Conservation (phyloP, 2,888 invertebrate species). For the Cantharis flavilabris region DNA sequence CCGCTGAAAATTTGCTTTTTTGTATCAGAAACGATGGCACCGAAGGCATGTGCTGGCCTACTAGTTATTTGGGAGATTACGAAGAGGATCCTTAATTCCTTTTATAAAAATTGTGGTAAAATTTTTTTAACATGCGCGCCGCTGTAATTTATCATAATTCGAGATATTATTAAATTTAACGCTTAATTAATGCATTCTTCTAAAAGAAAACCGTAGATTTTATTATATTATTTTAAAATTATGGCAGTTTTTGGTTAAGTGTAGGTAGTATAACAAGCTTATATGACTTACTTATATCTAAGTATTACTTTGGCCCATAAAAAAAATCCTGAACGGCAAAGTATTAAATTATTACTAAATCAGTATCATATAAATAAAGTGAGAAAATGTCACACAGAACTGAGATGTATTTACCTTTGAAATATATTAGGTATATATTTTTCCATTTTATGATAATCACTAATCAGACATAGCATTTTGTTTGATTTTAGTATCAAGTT, state of each 20-base stretch:
- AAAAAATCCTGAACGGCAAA: neutral
- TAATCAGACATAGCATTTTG: too few species aligned
- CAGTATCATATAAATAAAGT: neutral
- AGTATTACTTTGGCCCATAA: too few species aligned
- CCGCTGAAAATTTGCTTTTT: constrained; percentile 78
- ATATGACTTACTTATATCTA: too few species aligned
- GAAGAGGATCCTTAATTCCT: constrained; percentile 38
- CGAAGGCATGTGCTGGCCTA: constrained; percentile 82
- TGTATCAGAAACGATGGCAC: constrained; percentile 83
- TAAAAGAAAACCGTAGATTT: neutral
- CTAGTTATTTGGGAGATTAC: constrained; percentile 63
- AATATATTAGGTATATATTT: neutral
- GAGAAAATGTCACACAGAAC: neutral
- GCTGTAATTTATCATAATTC: neutral
- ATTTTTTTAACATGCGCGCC: neutral
- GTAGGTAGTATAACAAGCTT: too few species aligned
- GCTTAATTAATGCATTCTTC: neutral
- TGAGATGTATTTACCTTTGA: neutral
- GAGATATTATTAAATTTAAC: neutral
- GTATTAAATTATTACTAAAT: too few species aligned
- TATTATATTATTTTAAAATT: too few species aligned
- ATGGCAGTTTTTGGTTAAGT: too few species aligned
- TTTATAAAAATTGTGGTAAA: constrained; percentile 7
- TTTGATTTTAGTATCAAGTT: too few species aligned
- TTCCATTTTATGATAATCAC: neutral